phyloP scores from a whole-genome alignment of 2,797 vertebrate genomes.

The Esox lucius region DNA sequence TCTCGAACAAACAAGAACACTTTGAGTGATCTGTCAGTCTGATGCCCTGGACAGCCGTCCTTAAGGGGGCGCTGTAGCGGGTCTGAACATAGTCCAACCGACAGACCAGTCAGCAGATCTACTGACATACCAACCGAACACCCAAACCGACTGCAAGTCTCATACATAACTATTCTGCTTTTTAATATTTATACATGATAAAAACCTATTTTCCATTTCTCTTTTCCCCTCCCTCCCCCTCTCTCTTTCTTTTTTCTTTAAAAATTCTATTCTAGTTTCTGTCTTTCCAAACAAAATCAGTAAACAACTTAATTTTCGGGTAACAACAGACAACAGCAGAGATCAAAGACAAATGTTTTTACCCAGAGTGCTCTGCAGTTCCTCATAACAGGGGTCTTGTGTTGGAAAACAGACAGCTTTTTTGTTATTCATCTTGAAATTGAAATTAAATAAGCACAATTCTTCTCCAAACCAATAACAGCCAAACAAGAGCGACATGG shows the following conservation, averaged over 20 bases:
- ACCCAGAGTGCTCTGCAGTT: constrained; percentile 60
- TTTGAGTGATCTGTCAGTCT: too few species aligned
- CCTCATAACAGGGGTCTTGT: constrained; percentile 61
- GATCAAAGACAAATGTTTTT: constrained; percentile 62
- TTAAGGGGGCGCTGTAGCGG: too few species aligned
- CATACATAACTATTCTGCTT: too few species aligned
- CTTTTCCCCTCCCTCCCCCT: constrained; percentile 14
- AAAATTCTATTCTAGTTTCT: not conserved
- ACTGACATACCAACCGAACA: too few species aligned
- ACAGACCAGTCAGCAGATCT: too few species aligned
- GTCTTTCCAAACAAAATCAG: constrained; percentile 51
- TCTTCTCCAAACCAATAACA: not conserved
- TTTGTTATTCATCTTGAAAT: constrained; percentile 56
- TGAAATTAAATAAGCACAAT: not conserved
- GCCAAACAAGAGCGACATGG: constrained; percentile 32
- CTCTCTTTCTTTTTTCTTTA: constrained; percentile 49
- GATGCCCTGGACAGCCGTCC: constrained; percentile 38
- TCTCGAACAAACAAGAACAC: too few species aligned
- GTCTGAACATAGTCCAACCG: too few species aligned
- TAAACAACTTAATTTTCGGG: constrained; percentile 71
- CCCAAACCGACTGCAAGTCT: too few species aligned
- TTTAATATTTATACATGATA: too few species aligned
- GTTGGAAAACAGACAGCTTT: constrained; percentile 54
- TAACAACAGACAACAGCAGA: constrained; percentile 48
- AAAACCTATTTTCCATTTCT: constrained; percentile 41